Evolutionary conservation across 2,113 vertebrate species (phyloP).

Genomic region (Corynorhinus townsendii): DNA sequence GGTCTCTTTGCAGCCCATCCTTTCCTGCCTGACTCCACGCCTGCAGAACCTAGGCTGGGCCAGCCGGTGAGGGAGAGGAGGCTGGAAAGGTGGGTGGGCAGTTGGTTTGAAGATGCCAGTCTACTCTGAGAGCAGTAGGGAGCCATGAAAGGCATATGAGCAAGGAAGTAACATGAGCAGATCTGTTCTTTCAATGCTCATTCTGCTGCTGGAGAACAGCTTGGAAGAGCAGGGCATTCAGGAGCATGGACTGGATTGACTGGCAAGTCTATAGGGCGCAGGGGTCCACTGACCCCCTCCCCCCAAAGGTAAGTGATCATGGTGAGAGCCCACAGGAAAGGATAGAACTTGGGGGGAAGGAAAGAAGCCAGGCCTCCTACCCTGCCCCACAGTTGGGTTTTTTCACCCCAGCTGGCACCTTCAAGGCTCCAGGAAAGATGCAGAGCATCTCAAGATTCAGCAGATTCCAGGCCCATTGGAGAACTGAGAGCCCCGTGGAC

Average conservation of each 20-base stretch:
- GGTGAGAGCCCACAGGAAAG: neutral
- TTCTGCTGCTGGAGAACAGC: neutral
- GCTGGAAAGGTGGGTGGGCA: neutral
- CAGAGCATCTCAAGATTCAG: neutral
- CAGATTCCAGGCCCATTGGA: neutral
- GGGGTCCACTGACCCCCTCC: neutral
- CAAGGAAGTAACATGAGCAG: neutral
- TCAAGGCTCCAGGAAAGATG: neutral
- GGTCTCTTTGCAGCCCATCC: accelerated
- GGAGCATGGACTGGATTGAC: neutral
- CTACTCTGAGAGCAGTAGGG: neutral
- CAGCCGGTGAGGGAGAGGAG: neutral
- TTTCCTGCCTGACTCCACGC: neutral
- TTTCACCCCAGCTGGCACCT: neutral
- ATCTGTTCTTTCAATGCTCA: neutral
- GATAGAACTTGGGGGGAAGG: neutral
- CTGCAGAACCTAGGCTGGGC: neutral
- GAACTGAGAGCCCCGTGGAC: neutral
- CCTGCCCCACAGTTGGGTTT: neutral
- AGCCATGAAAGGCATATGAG: neutral
- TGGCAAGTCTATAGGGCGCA: neutral
- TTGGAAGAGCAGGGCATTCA: neutral
- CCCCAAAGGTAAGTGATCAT: neutral
- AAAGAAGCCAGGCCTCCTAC: neutral
- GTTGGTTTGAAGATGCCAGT: neutral